These are phyloP conservation scores for Phocides pigmalion DNA, from an alignment of 1,140 invertebrate genomes.

Conservation along the genomic window DNA sequence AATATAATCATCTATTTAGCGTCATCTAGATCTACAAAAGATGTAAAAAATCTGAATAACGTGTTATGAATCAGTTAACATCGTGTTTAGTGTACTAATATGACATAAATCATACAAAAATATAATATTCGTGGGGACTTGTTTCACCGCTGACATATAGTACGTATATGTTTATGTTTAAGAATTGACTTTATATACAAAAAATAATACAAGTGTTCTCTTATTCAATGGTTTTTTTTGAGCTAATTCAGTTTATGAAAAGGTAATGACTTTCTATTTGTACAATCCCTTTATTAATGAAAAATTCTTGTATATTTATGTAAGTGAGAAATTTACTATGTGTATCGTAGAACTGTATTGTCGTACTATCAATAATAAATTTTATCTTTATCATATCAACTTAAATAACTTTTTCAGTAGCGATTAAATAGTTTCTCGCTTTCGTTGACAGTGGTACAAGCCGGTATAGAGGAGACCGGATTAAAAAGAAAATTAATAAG, in stretches of 20 bases:
- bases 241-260: too few relatives aligned
- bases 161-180: background rate
- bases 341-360: too few relatives aligned
- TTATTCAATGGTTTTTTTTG: too few relatives aligned
- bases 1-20: conserved; percentile 17
- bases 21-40: conserved; percentile 6
- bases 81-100: conserved; percentile 31
- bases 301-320: too few relatives aligned
- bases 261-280: too few relatives aligned
- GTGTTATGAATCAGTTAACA: conserved; percentile 14
- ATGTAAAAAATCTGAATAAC: conserved; percentile 13
- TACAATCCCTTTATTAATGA: too few relatives aligned
- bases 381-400: background rate
- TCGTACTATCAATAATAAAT: too few relatives aligned
- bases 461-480: conserved; percentile 53
- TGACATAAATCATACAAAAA: conserved; percentile 71
- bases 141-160: background rate
- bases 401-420: background rate
- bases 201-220: too few relatives aligned
- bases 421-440: background rate
- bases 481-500: conserved; percentile 82
- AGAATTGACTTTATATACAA: too few relatives aligned
- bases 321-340: too few relatives aligned
- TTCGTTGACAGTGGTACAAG: conserved; percentile 24
- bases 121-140: conserved; percentile 39